Base-by-base conservation (phyloP, 2,113 vertebrate genomes). In the Excalfactoria chinensis region DNA sequence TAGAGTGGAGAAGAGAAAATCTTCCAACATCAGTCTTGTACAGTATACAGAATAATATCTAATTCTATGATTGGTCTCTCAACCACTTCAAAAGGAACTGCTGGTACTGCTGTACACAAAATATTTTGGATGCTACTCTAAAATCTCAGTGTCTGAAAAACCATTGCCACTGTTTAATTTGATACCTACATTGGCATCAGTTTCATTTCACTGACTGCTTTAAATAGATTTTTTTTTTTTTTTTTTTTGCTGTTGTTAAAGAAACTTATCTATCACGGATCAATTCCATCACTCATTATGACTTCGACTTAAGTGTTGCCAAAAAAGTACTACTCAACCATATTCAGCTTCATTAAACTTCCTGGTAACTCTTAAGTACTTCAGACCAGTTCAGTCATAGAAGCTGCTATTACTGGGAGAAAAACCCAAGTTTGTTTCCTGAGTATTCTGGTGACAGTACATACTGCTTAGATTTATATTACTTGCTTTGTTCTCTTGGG, bases 381-480 rank as follows among this genome's bases (percentile, higher is more conserved):
- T 84, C 0, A 2, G 48, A 77, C 5, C 17, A 76, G 26, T n/a
- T 86, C 7, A 60, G n/a, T 72, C 41, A 51, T 84, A 58, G 37
- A 72, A 87, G 16, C 40, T 44, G 30, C 23, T 43, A 82, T 23
- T 9, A 6, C 4, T 18, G 23, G 78, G 77, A 78, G 77, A 76
- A 30, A 80, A 73, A 30, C 44, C 4, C 11, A 41, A 35, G 11
- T 32, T 83, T 77, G 25, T 86, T 90, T 84, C 59, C 67, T 49
- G 22, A 76, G 34, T 13, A 16, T 9, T 81, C 43, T 3, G 84
- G 44, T 56, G 88, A 89, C 8, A 72, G 21, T 22, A 68, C 17
- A 62, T 66, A 71, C 5, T 92, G 68, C 56, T 93, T 84, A 44
- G 59, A 94, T 90, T 93, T 90, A 8, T 93, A 79, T 49, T 84